These are phyloP conservation scores for Tipula helvola DNA, from an alignment of 2,888 invertebrate genomes.

Conservation along the genomic window DNA sequence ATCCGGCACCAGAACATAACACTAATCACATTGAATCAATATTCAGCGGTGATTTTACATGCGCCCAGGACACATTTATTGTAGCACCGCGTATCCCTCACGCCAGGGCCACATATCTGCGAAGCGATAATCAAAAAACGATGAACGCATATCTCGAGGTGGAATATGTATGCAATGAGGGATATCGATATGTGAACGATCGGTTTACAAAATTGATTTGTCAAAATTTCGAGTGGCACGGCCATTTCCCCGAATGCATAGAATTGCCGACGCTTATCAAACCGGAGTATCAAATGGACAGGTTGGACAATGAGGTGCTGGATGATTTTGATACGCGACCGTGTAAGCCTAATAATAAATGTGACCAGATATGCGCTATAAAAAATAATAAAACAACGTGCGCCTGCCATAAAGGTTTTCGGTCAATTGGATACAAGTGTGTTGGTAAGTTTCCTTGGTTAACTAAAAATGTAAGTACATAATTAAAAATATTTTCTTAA, in stretches of 20 bases:
- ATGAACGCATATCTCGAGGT: conserved; percentile 18
- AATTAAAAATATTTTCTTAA: background rate
- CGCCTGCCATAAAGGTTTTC: conserved; percentile 37
- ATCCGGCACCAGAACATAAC: background rate
- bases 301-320: background rate
- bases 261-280: background rate
- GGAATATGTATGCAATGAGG: conserved; percentile 19
- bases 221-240: conserved; percentile 18
- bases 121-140: conserved; percentile 17
- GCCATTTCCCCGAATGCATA: conserved; percentile 16
- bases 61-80: conserved; percentile 17
- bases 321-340: background rate
- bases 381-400: conserved; percentile 30
- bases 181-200: conserved; percentile 15
- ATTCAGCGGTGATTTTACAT: conserved; percentile 19
- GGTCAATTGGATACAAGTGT: conserved; percentile 22
- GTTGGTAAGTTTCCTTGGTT: conserved; percentile 15
- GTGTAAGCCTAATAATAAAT: conserved; percentile 10
- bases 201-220: conserved; percentile 15
- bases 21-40: background rate
- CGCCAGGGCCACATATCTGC: conserved; percentile 19
- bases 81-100: conserved; percentile 18
- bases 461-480: background rate
- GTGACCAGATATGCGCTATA: conserved; percentile 18
- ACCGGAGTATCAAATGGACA: background rate